These are phyloP conservation scores for Listronotus oregonensis DNA, from an alignment of 1,140 invertebrate species.

Conservation along the genomic window DNA sequence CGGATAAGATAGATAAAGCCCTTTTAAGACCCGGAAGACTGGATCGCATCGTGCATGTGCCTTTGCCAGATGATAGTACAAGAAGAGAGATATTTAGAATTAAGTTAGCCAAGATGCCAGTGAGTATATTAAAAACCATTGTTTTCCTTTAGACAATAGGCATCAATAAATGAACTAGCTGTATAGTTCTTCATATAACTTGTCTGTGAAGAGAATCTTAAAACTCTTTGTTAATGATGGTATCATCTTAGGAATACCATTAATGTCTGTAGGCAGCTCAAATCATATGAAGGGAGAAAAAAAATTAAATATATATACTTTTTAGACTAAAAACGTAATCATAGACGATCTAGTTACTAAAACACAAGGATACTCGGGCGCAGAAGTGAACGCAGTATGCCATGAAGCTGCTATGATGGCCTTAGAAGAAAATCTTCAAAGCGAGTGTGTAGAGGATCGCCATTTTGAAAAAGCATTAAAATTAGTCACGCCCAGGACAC, in stretches of 20 bases:
- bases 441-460: conserved; percentile 57
- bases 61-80: conserved; percentile 77
- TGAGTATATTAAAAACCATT: conserved; percentile 52
- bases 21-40: conserved; percentile 84
- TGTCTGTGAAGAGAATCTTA: too few relatives aligned
- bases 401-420: conserved; percentile 84
- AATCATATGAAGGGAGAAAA: too few relatives aligned
- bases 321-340: conserved; percentile 61
- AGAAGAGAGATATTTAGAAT: conserved; percentile 74
- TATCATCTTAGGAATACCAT: too few relatives aligned
- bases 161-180: too few relatives aligned
- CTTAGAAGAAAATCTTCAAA: conserved; percentile 72
- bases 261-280: too few relatives aligned
- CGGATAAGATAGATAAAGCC: conserved; percentile 90
- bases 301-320: conserved; percentile 2
- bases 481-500: conserved; percentile 73
- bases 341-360: conserved; percentile 66
- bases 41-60: conserved; percentile 88
- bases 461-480: conserved; percentile 75
- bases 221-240: too few relatives aligned
- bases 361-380: conserved; percentile 84
- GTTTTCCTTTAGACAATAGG: too few relatives aligned
- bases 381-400: conserved; percentile 86
- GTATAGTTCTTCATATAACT: too few relatives aligned
- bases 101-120: conserved; percentile 67